Conservation (phyloP, 1,140 invertebrate genomes). For the Polypedilum vanderplanki region DNA sequence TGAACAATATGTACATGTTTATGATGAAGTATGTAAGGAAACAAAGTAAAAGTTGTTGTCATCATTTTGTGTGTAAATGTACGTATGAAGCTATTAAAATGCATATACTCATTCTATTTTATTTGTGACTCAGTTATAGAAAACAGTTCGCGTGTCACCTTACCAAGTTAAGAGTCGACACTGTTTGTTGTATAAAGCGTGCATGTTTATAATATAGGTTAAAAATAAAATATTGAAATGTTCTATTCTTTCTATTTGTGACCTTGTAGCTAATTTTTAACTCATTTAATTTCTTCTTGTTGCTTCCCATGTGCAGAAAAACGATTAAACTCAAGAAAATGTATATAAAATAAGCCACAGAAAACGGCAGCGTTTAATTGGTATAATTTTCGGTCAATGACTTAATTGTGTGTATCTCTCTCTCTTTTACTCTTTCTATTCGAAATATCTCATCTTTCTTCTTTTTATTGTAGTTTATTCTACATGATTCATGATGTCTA, state of each 20-base stretch:
- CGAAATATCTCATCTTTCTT: not conserved
- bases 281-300: not conserved
- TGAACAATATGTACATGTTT: not conserved
- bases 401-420: not conserved
- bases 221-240: not conserved
- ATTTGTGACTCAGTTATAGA: not conserved
- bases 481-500: slow-evolving; percentile 7
- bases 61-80: not conserved
- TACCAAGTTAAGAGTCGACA: not conserved
- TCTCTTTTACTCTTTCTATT: slow-evolving; percentile 11
- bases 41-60: slow-evolving; percentile 6
- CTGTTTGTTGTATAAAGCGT: not conserved
- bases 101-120: not conserved
- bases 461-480: not conserved
- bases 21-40: not conserved
- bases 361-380: not conserved
- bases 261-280: slow-evolving; percentile 1
- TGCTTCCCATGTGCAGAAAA: not conserved
- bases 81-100: not conserved
- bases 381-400: slow-evolving; percentile 7
- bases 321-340: not conserved
- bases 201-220: not conserved
- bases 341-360: not conserved
- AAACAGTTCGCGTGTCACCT: not conserved
- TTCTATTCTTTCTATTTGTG: not conserved